A percentile compares a stretch with the other conserved stretches of the same genome.
Evolutionary conservation across 2,888 invertebrate species (phyloP).

Genomic region (Troides helena): DNA sequence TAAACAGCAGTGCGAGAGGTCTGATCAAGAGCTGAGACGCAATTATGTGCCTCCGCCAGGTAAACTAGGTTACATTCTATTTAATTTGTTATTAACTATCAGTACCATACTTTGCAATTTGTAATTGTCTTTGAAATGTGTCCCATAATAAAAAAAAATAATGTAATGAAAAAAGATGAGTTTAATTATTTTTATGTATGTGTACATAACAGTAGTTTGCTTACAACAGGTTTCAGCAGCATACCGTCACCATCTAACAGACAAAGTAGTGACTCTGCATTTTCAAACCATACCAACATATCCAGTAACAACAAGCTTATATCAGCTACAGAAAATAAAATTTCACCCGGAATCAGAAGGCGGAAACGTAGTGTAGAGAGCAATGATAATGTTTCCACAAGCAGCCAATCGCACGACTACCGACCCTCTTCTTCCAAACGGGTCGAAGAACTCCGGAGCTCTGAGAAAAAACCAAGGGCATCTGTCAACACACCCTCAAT

Average conservation of each 20-base stretch:
- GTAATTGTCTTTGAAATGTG: no score
- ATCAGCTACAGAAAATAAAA: conserved; percentile 48
- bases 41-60: conserved; percentile 74
- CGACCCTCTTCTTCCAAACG: conserved; percentile 57
- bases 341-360: conserved; percentile 45
- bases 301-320: conserved; percentile 57
- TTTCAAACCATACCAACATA: conserved; percentile 67
- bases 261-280: conserved; percentile 74
- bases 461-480: conserved; percentile 53
- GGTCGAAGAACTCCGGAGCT: conserved; percentile 57
- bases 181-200: no score
- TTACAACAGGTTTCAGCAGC: conserved; percentile 57
- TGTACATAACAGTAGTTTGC: not conserved
- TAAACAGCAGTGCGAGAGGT: conserved; percentile 75
- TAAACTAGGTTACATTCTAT: conserved; percentile 30
- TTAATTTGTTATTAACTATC: no score
- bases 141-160: no score
- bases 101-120: no score
- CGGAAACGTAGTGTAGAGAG: conserved; percentile 68
- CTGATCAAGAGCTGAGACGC: conserved; percentile 70
- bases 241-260: conserved; percentile 63
- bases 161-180: no score
- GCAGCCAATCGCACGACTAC: conserved; percentile 56
- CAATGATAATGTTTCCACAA: conserved; percentile 53
- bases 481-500: conserved; percentile 42